Evolutionary conservation across 2,113 vertebrate species (phyloP).

Genomic region (Albula goreensis): DNA sequence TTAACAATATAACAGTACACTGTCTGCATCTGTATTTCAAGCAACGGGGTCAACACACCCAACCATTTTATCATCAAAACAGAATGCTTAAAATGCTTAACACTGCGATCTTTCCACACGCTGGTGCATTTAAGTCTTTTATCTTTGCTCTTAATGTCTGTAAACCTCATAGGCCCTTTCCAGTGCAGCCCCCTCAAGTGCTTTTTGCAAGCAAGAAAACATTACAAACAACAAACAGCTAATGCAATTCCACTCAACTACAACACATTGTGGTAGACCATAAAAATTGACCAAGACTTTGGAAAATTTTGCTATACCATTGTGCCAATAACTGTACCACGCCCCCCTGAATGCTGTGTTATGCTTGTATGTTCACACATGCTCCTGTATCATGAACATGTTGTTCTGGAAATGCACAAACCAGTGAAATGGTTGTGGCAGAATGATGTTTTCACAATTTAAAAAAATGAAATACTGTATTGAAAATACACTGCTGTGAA

Average conservation of each 20-base stretch:
- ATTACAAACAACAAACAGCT: constrained; percentile 55
- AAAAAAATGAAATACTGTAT: too few relatives aligned
- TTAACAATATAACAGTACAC: not conserved
- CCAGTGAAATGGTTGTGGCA: too few relatives aligned
- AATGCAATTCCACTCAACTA: not conserved
- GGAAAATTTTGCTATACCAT: not conserved
- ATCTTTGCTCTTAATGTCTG: constrained; percentile 47
- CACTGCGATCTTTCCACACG: not conserved
- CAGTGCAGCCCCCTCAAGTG: constrained; percentile 46
- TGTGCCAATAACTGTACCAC: not conserved
- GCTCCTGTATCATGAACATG: not conserved
- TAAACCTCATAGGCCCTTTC: constrained; percentile 50
- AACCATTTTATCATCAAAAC: not conserved
- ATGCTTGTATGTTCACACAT: not conserved
- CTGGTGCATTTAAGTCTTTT: constrained; percentile 36
- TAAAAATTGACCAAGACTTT: not conserved
- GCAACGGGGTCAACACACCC: not conserved
- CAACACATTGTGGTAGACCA: not conserved
- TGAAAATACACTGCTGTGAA: too few relatives aligned
- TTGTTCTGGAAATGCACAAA: not conserved
- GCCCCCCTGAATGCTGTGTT: not conserved
- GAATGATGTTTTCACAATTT: too few relatives aligned
- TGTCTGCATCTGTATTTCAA: not conserved
- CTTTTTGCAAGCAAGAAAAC: constrained; percentile 59
- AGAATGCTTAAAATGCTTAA: not conserved